Base-by-base conservation (phyloP, 2,113 vertebrate genomes). In the Natator depressus region DNA sequence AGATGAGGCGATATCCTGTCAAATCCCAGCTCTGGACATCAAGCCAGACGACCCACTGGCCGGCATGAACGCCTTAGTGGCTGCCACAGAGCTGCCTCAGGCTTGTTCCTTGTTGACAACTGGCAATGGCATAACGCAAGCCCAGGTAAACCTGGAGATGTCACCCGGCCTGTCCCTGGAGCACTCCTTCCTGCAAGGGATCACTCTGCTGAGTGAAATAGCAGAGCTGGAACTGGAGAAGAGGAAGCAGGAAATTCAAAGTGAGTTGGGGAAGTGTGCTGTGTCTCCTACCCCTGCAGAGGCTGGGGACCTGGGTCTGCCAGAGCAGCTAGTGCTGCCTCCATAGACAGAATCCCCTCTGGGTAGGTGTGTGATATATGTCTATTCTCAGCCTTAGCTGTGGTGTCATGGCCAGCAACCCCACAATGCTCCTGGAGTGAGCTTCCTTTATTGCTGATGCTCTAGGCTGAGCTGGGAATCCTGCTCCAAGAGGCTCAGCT, bases 131-230 rank as follows among this genome's bases (percentile, higher is more conserved):
- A 88, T 96, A 2, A 75, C 97, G 11, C 96, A 90, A 16, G 93
- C 94, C 0, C 92, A 89, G 78, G 53, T 98, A 94, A 97, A 97
- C 78, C 96, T 97, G 87, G 98, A 98, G 78, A 54, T 94, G 1
- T 93, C 97, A 17, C 94, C 97, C 93, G 96, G 97, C 62, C 80
- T 97, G 27, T 92, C 97, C 3, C 81, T 98, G 87, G 98, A 98
- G 19, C 98, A 98, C 83, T 98, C 98, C 72, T 99, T 99, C 12
- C 95, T 99, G 82, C 99, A 99, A 16, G 99, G 99, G 14, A 99
- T 99, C 98, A 98, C 99, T 38, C 98, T 99, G 86, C 98, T 99
- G 86, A 99, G 99, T 53, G 99, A 99, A 97, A 99, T 99, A 49
- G 99, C 99, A 0, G 99, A 99, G 94, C 97, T 99, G 88, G 99